Evolutionary conservation across 2,797 vertebrate species (phyloP).

Genomic region (Presbytis comata): DNA sequence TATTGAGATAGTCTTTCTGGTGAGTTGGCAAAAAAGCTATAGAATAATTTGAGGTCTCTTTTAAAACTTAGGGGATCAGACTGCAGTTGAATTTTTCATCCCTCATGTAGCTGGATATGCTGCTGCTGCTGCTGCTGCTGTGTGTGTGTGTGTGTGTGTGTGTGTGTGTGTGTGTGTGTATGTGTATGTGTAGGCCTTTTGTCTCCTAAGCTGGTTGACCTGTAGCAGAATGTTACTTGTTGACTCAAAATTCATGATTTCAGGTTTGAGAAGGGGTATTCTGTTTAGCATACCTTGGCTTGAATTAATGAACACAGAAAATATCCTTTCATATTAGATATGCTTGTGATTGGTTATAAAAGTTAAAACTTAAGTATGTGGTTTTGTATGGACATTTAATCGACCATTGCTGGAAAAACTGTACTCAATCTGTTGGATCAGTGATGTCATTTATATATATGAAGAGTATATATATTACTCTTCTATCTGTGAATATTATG

Average conservation of each 20-base stretch:
- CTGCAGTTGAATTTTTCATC: background rate
- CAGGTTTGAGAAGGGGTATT: background rate
- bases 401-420: background rate
- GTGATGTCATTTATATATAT: background rate
- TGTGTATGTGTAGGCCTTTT: background rate
- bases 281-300: background rate
- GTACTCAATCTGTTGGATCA: background rate
- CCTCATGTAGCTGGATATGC: background rate
- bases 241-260: background rate
- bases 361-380: background rate
- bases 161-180: background rate
- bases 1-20: background rate
- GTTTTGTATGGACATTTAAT: slow-evolving; percentile 27
- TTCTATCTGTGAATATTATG: background rate
- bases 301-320: background rate
- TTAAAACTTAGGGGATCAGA: background rate
- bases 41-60: background rate
- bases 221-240: background rate
- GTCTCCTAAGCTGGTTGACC: background rate
- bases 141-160: background rate
- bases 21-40: background rate
- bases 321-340: background rate
- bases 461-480: background rate
- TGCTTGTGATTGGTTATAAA: background rate
- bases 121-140: background rate